Percentiles rank a stretch among this genome's conserved stretches.
Conservation (phyloP, 2,797 vertebrate species). For the Phalloptychus januarius region DNA sequence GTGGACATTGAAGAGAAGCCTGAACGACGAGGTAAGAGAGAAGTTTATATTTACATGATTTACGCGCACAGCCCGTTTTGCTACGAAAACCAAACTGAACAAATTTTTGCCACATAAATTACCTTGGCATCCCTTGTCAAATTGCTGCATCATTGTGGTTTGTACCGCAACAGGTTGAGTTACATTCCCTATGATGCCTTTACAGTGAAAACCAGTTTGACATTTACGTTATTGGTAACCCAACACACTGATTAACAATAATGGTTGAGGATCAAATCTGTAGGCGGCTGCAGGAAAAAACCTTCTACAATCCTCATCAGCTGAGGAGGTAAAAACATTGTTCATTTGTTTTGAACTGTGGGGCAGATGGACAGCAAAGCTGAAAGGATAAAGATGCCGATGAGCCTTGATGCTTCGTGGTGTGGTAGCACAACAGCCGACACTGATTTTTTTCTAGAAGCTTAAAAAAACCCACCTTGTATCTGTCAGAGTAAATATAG, state of each 20-base stretch:
- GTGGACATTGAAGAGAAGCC: slow-evolving; percentile 29
- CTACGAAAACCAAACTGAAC: not conserved
- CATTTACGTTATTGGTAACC: not conserved
- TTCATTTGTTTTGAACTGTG: not conserved
- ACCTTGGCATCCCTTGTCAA: not conserved
- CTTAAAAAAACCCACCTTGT: not conserved
- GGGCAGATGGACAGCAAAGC: not conserved
- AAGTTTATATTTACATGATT: not conserved
- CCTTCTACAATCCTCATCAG: not conserved
- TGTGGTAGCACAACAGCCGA: not conserved
- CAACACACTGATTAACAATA: not conserved
- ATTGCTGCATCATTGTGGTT: not conserved
- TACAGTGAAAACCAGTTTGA: not conserved
- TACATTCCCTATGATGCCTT: not conserved
- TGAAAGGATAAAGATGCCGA: not conserved
- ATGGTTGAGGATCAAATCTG: not conserved
- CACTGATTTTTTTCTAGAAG: not conserved
- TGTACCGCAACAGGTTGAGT: not conserved
- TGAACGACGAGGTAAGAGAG: slow-evolving; percentile 67
- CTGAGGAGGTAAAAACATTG: not conserved
- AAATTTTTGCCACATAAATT: not conserved
- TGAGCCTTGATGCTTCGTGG: not conserved
- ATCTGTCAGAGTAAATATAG: not conserved
- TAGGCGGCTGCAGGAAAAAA: not conserved
- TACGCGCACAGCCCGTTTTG: not conserved